Evolutionary conservation across 1,140 invertebrate species (phyloP).

Genomic region (Cyclargus thomasi): DNA sequence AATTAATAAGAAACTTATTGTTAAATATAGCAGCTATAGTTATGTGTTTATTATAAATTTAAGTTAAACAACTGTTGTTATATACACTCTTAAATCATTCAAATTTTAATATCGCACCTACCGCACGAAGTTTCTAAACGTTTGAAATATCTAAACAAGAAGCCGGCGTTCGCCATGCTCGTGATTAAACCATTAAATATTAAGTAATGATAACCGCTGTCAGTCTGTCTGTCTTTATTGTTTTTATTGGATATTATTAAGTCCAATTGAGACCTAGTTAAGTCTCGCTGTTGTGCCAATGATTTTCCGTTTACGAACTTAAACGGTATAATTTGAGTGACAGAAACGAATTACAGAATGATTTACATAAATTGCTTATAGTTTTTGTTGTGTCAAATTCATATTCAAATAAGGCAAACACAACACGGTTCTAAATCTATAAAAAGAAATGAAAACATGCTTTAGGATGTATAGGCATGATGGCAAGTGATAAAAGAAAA

Average conservation of each 20-base stretch:
- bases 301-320: not conserved
- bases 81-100: not conserved
- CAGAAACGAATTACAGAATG: not conserved
- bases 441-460: too few relatives aligned
- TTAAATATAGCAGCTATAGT: too few relatives aligned
- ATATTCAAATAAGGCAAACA: too few relatives aligned
- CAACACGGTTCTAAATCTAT: too few relatives aligned
- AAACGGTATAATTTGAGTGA: not conserved
- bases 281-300: not conserved
- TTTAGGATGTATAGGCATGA: too few relatives aligned
- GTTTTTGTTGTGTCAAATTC: too few relatives aligned
- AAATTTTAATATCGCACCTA: not conserved
- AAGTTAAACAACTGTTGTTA: too few relatives aligned
- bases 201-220: not conserved
- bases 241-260: slow-evolving; percentile 10
- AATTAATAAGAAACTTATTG: too few relatives aligned
- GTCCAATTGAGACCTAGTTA: slow-evolving; percentile 4
- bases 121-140: not conserved
- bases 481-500: too few relatives aligned
- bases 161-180: not conserved
- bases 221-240: slow-evolving; percentile 10
- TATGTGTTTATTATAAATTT: too few relatives aligned
- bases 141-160: not conserved
- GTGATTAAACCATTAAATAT: slow-evolving; percentile 10
- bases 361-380: too few relatives aligned